Conservation (phyloP, 2,797 vertebrate genomes). For the Euphonia xanthogaster region DNA sequence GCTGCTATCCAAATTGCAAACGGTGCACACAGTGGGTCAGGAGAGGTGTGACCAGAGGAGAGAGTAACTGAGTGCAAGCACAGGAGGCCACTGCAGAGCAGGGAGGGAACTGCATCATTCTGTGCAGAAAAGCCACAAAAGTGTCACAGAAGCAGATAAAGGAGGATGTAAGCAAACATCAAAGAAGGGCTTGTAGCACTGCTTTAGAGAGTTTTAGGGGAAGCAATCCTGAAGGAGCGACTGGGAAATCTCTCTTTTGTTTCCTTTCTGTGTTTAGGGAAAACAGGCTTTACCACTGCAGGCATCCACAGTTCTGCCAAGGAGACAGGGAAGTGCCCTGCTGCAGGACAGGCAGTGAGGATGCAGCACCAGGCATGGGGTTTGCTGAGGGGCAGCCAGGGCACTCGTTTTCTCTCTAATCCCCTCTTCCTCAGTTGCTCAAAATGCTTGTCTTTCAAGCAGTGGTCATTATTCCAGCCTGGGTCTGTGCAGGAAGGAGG, state of each 20-base stretch:
- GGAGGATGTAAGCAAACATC: slow-evolving; percentile 14
- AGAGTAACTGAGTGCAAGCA: neutral
- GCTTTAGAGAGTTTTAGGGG: neutral
- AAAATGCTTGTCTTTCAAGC: neutral
- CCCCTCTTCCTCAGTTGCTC: neutral
- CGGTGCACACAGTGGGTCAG: neutral
- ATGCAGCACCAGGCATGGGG: rapidly evolving
- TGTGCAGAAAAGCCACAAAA: slow-evolving; percentile 1
- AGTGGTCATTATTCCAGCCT: neutral
- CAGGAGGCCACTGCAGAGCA: neutral
- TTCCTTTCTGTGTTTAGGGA: neutral
- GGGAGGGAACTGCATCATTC: neutral
- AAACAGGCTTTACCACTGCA: neutral
- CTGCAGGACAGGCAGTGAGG: neutral
- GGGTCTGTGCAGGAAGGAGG: neutral
- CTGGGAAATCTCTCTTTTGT: slow-evolving; percentile 23
- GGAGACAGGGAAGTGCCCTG: neutral
- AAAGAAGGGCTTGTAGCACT: neutral
- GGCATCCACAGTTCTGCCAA: neutral
- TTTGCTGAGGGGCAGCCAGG: neutral
- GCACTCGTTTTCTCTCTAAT: neutral
- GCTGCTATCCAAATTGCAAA: neutral
- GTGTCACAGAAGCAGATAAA: neutral
- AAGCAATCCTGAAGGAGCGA: neutral
- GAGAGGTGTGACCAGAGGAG: neutral